A percentile compares a stretch with the other conserved stretches of the same genome.
Evolutionary conservation across 2,113 vertebrate species (phyloP).

Genomic region (Lamprotornis superbus): DNA sequence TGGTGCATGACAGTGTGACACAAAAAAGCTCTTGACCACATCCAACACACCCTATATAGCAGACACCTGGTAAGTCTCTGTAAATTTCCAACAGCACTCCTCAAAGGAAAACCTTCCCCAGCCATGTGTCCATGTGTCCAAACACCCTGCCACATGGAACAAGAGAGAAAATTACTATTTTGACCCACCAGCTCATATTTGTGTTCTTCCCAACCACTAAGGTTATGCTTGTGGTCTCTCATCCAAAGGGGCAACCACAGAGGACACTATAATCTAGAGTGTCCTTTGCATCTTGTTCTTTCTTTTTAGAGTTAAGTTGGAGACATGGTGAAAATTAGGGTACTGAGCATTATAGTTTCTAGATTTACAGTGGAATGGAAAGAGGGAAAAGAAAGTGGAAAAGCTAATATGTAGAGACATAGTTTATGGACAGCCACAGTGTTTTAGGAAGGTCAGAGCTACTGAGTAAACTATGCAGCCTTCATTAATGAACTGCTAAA

Average conservation of each 20-base stretch:
- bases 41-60: not conserved
- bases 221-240: not conserved
- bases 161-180: not conserved
- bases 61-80: not conserved
- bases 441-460: not conserved
- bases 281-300: not conserved
- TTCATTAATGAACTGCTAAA: not conserved
- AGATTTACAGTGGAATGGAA: not conserved
- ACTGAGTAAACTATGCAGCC: not conserved
- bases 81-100: not conserved
- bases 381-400: not conserved
- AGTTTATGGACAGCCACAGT: not conserved
- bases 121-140: fast-evolving
- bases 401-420: not conserved
- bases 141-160: not conserved
- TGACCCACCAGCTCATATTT: not conserved
- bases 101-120: not conserved
- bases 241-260: not conserved
- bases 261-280: not conserved
- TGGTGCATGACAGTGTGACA: not conserved
- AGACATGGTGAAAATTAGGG: not conserved
- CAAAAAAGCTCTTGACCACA: not conserved
- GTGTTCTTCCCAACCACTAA: not conserved
- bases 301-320: not conserved
- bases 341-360: not conserved